These are phyloP conservation scores for Dysdera silvatica DNA, from an alignment of 1,140 invertebrate species.

Conservation along the genomic window DNA sequence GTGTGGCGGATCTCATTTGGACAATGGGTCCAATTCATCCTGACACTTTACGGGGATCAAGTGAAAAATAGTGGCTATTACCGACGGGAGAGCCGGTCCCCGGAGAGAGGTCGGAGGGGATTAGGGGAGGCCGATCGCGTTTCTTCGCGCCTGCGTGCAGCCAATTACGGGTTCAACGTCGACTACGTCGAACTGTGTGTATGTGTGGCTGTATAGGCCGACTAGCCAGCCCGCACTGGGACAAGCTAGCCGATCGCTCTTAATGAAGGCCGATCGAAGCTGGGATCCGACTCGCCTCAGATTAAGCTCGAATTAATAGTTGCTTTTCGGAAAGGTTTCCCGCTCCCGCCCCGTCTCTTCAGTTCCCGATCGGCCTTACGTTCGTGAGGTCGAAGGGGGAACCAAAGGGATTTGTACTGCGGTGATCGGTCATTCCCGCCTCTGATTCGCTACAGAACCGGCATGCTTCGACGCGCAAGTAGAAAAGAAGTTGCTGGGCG, in stretches of 20 bases:
- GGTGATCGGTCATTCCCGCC: too few relatives aligned
- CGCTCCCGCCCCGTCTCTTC: too few relatives aligned
- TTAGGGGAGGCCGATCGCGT: conserved; percentile 15
- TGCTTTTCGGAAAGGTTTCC: conserved; percentile 14
- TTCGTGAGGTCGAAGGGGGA: too few relatives aligned
- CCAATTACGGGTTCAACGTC: conserved; percentile 30
- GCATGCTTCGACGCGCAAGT: too few relatives aligned
- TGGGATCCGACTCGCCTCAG: conserved; percentile 9
- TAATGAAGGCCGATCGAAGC: conserved; percentile 25
- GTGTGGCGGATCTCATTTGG: conserved; percentile 29
- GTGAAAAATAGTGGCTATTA: conserved; percentile 33
- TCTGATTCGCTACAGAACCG: too few relatives aligned
- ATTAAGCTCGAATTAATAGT: conserved; percentile 30
- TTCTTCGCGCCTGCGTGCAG: conserved; percentile 26
- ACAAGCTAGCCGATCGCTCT: conserved; percentile 26
- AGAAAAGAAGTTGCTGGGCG: too few relatives aligned
- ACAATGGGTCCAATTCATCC: conserved; percentile 31
- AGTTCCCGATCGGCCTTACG: too few relatives aligned
- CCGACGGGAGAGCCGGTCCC: conserved; percentile 2
- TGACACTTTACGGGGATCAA: conserved; percentile 31
- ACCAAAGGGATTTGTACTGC: too few relatives aligned
- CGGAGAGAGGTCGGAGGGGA: conserved; percentile 12
- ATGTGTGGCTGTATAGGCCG: too few relatives aligned
- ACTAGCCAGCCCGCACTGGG: conserved; percentile 16
- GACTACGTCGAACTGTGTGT: too few relatives aligned